Evolutionary conservation across 2,888 invertebrate genomes (phyloP).

Genomic region (Ectobius pallidus): DNA sequence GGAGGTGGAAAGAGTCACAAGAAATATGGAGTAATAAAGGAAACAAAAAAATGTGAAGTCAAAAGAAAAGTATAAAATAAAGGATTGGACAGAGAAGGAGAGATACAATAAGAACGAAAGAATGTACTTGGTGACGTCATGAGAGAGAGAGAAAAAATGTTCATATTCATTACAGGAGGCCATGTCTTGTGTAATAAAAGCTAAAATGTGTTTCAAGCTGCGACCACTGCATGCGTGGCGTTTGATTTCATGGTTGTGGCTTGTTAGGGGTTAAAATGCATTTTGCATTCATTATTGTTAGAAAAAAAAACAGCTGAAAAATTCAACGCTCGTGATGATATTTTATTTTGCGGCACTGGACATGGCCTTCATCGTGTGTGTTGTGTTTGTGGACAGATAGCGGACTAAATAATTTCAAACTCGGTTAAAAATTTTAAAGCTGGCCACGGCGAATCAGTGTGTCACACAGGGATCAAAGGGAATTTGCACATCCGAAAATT

Average conservation of each 20-base stretch:
- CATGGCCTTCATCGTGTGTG: too few relatives aligned
- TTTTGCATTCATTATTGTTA: too few relatives aligned
- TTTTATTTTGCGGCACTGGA: too few relatives aligned
- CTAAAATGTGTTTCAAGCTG: neutral
- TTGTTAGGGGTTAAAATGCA: neutral
- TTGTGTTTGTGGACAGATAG: too few relatives aligned
- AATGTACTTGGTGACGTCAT: neutral
- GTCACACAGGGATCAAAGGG: too few relatives aligned
- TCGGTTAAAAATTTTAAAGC: too few relatives aligned
- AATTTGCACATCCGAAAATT: too few relatives aligned
- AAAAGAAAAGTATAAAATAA: neutral
- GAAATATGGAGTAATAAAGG: constrained; percentile 16
- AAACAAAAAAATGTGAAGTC: neutral
- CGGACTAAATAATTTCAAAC: too few relatives aligned
- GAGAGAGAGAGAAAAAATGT: neutral
- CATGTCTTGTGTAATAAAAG: neutral
- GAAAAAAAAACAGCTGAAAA: too few relatives aligned
- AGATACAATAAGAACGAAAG: neutral
- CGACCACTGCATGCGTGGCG: too few relatives aligned
- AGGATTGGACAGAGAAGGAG: neutral
- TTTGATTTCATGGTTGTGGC: neutral
- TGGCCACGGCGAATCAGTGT: too few relatives aligned
- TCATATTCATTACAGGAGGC: neutral
- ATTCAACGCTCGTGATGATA: too few relatives aligned
- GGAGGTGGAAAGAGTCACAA: neutral